Base-by-base conservation (phyloP, 2,113 vertebrate genomes). In the Acanthisitta chloris region DNA sequence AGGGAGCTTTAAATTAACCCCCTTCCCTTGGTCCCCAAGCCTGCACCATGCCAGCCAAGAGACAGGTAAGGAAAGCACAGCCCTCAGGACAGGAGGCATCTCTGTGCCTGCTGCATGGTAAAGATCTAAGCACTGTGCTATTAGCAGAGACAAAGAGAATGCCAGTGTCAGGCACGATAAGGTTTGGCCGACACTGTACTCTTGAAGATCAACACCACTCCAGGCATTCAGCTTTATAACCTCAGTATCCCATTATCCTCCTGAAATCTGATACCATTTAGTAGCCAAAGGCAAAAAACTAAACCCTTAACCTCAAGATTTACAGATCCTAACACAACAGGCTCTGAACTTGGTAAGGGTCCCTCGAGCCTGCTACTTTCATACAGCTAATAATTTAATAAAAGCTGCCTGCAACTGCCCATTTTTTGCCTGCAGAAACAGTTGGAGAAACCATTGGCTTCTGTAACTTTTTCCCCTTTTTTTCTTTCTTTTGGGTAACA, bases 401-500 rank as follows among this genome's bases (percentile, higher is more conserved):
- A 58, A 86, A 77, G 46, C 46, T 88, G 62, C 82, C 69, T 83
- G 12, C 43, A 71, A 14, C 66, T 72, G 12, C 33, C 14, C 59
- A 38, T 74, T 86, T 82, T 91, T 62, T 61, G 51, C 69, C 51
- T 92, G 77, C 61, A 84, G 51, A 67, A 94, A 69, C 79, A 83
- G 62, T 2, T 64, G 72, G 61, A 87, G 48, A 76, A 94, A 67
- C 40, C 67, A 26, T 18, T 14, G 13, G 20, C 67, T 92, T 65
- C 82, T 87, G 13, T 88, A 64, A 59, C 71, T 87, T 90, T 87
- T 29, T 5, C 3, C 38, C 28, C 33, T n/a, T 93, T 88, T 77
- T 40, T 55, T 79, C 58, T 94, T 16, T 94, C 85, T 86, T 66
- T 86, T 76, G 96, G 85, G 10, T 66, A 83, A 67, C 77, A 99